A percentile compares a stretch with the other conserved stretches of the same genome.
Evolutionary conservation across 2,797 vertebrate species (phyloP).

Genomic region (Pampus argenteus): DNA sequence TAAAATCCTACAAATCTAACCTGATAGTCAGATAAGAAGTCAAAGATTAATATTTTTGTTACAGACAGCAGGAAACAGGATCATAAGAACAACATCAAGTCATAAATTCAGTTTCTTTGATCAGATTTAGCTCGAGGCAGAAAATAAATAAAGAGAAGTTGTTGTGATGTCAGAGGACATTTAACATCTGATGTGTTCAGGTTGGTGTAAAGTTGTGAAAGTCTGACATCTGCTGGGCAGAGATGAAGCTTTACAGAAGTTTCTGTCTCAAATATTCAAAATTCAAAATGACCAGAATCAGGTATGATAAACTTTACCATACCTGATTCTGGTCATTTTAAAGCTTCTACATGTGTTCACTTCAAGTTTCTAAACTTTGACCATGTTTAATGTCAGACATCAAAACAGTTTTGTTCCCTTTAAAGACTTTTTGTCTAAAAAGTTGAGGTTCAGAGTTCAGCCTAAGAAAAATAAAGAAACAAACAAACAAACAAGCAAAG

Average conservation of each 20-base stretch:
- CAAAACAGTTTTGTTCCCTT: not conserved
- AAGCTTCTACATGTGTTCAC: no score
- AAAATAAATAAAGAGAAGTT: not conserved
- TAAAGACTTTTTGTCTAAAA: no score
- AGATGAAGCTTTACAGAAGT: not conserved
- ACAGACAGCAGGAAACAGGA: not conserved
- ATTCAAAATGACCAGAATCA: no score
- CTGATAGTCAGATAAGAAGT: not conserved
- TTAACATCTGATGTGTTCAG: not conserved
- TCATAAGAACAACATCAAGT: not conserved
- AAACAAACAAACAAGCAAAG: no score
- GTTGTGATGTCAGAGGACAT: not conserved
- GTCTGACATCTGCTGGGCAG: constrained; percentile 75
- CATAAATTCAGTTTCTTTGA: not conserved
- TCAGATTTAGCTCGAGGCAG: not conserved
- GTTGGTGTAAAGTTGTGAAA: constrained; percentile 48
- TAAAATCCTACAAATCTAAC: not conserved
- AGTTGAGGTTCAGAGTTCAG: no score
- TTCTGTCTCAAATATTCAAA: not conserved
- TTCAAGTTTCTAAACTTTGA: not conserved
- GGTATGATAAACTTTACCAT: no score
- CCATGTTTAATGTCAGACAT: no score
- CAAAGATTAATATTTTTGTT: not conserved
- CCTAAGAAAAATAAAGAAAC: no score
- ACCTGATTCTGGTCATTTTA: no score